These are phyloP conservation scores for Rousettus leschenaultii DNA, from an alignment of 2,113 vertebrate genomes.

Conservation along the genomic window DNA sequence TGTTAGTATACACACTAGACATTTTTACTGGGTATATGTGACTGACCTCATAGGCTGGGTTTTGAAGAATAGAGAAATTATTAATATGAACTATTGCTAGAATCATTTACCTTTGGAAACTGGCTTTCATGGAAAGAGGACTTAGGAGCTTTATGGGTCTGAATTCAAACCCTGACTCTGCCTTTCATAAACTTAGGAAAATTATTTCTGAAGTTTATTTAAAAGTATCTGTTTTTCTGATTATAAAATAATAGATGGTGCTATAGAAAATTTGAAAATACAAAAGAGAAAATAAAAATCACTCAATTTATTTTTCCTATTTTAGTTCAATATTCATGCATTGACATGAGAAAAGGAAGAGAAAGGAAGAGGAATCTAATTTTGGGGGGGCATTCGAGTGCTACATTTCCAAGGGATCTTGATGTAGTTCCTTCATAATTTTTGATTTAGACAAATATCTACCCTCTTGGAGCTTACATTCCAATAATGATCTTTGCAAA, in stretches of 20 bases:
- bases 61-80: slow-evolving; percentile 3
- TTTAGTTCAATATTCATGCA: background rate
- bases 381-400: background rate
- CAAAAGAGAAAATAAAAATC: background rate
- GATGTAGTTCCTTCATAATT: background rate
- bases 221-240: background rate
- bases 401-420: background rate
- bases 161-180: background rate
- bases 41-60: background rate
- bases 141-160: background rate
- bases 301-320: background rate
- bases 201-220: slow-evolving; percentile 24
- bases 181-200: background rate
- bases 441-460: slow-evolving; percentile 1
- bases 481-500: background rate
- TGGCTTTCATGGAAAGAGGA: background rate
- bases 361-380: background rate
- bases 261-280: background rate
- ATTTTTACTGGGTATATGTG: background rate
- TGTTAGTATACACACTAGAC: background rate
- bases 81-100: background rate
- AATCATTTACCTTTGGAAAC: background rate
- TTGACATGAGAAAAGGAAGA: background rate
- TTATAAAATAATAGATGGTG: background rate
- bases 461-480: background rate